A percentile compares a stretch with the other conserved stretches of the same genome.
Evolutionary conservation across 2,113 vertebrate species (phyloP).

Genomic region (Pedionomus torquatus): DNA sequence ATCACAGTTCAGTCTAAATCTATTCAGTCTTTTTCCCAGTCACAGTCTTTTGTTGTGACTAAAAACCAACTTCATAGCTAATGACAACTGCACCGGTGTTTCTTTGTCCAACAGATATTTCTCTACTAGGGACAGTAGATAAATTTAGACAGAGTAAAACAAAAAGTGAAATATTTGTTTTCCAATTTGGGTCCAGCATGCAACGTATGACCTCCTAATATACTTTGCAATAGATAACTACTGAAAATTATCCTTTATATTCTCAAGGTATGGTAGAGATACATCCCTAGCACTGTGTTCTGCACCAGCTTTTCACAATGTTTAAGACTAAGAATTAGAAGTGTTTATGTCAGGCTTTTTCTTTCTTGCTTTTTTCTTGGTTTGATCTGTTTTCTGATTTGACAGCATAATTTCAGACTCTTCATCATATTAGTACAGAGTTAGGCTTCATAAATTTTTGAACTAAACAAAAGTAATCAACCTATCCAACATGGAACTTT

Average conservation of each 20-base stretch:
- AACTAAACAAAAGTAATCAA: slow-evolving; percentile 35
- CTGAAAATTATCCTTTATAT: background rate
- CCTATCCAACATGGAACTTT: background rate
- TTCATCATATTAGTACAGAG: background rate
- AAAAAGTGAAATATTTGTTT: background rate
- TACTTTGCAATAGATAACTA: background rate
- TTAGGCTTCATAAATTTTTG: background rate
- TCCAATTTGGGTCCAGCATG: background rate
- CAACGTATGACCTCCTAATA: background rate
- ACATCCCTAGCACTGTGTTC: background rate
- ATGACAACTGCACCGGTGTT: background rate
- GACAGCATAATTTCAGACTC: background rate
- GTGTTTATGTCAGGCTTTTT: background rate
- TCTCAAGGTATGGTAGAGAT: background rate
- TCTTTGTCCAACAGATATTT: background rate
- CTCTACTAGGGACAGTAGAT: background rate
- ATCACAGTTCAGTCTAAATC: background rate
- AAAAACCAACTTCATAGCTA: background rate
- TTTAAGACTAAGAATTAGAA: background rate
- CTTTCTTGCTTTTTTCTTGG: background rate
- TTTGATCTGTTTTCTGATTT: slow-evolving; percentile 10
- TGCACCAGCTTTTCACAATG: background rate
- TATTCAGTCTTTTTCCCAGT: background rate
- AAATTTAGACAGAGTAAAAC: background rate
- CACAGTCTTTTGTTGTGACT: background rate